Evolutionary conservation across 2,113 vertebrate species (phyloP).

Genomic region (Phaethon lepturus): DNA sequence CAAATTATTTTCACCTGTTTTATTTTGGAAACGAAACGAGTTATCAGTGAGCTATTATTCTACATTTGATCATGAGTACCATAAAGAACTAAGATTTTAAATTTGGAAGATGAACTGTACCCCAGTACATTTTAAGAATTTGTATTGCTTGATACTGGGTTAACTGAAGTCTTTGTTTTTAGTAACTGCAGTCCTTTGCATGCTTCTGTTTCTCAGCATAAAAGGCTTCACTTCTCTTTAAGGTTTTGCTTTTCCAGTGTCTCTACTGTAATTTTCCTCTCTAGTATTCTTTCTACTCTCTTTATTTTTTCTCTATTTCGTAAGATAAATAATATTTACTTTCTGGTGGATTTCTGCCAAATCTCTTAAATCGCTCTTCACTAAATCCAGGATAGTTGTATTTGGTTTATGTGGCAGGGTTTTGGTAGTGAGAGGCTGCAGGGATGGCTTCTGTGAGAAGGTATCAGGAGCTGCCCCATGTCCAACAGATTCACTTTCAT

Average conservation of each 20-base stretch:
- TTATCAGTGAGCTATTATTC: background rate
- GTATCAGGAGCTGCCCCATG: background rate
- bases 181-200: background rate
- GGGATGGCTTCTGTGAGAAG: background rate
- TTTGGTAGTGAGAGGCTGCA: background rate
- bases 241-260: background rate
- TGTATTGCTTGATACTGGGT: background rate
- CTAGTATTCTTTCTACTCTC: background rate
- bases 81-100: background rate
- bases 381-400: background rate
- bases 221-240: background rate
- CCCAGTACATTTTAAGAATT: background rate
- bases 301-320: background rate
- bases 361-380: background rate
- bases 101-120: background rate
- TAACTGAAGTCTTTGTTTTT: background rate
- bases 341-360: background rate
- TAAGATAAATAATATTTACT: background rate
- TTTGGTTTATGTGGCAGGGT: background rate
- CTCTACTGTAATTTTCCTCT: background rate
- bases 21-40: background rate
- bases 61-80: background rate
- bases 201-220: background rate
- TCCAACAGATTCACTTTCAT: background rate
- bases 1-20: background rate